Evolutionary conservation across 2,797 vertebrate genomes (phyloP).

Genomic region (Dallia pectoralis): DNA sequence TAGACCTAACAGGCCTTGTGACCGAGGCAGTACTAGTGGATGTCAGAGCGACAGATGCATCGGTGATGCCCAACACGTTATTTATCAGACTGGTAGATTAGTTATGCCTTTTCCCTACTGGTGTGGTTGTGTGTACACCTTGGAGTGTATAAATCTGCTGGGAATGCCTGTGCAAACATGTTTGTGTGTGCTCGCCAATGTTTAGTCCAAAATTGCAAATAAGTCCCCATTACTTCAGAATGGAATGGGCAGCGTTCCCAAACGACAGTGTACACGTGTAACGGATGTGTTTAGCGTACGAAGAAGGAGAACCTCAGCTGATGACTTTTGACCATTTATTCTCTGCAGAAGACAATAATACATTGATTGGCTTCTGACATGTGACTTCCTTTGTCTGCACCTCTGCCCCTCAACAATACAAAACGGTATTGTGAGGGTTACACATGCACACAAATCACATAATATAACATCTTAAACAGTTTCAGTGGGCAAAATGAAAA

Average conservation of each 20-base stretch:
- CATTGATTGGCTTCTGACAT: no score
- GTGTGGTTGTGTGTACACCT: not conserved
- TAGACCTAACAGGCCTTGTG: conserved; percentile 50
- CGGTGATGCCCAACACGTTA: conserved; percentile 64
- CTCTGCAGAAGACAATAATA: no score
- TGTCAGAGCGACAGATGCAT: conserved; percentile 67
- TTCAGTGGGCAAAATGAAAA: no score
- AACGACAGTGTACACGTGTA: not conserved
- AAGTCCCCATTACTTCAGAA: conserved; percentile 20
- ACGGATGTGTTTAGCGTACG: no score
- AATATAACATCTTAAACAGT: no score
- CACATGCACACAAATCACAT: no score
- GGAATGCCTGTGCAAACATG: not conserved
- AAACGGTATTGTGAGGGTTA: no score
- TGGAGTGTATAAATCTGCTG: not conserved
- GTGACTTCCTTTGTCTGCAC: no score
- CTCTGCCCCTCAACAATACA: no score
- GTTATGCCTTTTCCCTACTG: conserved; percentile 44
- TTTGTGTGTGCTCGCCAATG: not conserved
- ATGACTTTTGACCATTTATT: no score
- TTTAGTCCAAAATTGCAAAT: not conserved
- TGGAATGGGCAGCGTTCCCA: conserved; percentile 2
- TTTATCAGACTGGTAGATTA: conserved; percentile 68
- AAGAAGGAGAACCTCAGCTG: no score
- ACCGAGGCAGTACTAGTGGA: conserved; percentile 54